Base-by-base conservation (phyloP, 2,888 invertebrate genomes). In the Ormia ochracea region DNA sequence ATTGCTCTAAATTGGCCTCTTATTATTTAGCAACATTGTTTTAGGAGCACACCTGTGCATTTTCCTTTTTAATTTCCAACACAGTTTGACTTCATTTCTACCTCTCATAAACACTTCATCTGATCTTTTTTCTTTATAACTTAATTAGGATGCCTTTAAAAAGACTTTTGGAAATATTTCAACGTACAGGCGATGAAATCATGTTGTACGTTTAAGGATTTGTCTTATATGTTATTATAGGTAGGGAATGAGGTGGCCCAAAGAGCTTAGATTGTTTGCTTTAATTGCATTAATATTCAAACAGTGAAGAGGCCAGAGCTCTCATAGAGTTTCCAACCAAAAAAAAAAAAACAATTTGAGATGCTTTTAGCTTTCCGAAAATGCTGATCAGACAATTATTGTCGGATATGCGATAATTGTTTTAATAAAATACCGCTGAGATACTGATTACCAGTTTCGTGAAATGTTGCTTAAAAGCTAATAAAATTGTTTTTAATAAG, bases 141-240 rank as follows among this genome's bases (percentile, higher is more conserved):
- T 61, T 56, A 73, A 68, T 73, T 56, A 68, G 38, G 9, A 33
- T 36, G 31, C 36, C 33, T 50, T 0, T 19, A n/a, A 52, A 59
- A 12, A 33, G 28, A 31, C 17, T 31, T 17, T 14, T 19, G 19
- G 0, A 43, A 43, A 50, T 50, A 54, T 21, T 45, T 56, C 1
- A 56, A 23, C 45, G 45, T 33, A 43, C 17, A 17, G 23, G 52
- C 43, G 72, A 72, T 41, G 12, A 61, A 61, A 41, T 41, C n/a
- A 10, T 54, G 43, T 19, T 36, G 19, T 56, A 6, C 17, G 38
- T 26, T 45, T 21, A 54, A 45, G 69, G 31, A 58, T 58, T 58
- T 56, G 19, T n/a, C 33, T 26, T n/a, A 17, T 17, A 52, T 19
- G 2, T 26, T 41, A 2, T 66, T 50, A 9, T 19, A 52, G 38